Evolutionary conservation across 2,888 invertebrate genomes (phyloP).

Genomic region (Trissoscelio sp.): DNA sequence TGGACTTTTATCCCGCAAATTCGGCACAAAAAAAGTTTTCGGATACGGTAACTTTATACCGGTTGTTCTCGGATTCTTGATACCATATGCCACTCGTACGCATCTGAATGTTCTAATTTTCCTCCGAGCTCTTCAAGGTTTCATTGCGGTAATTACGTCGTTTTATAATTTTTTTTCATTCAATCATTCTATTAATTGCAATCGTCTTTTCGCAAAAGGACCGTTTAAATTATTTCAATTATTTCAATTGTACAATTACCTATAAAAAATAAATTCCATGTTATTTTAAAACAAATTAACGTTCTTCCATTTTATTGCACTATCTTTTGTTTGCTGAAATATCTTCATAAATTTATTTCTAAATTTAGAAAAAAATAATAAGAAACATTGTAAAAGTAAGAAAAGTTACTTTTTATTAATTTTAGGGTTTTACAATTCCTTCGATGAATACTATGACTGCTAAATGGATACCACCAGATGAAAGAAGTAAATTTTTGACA

Average conservation of each 20-base stretch:
- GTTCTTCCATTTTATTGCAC: neutral
- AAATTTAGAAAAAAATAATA: too few species aligned
- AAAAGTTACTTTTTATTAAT: too few species aligned
- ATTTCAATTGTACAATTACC: neutral
- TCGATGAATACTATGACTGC: constrained; percentile 92
- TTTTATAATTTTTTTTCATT: neutral
- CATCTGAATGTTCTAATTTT: constrained; percentile 85
- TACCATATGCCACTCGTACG: constrained; percentile 87
- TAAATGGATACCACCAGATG: constrained; percentile 92
- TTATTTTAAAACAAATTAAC: neutral
- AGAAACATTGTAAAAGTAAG: too few species aligned
- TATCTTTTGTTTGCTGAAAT: neutral
- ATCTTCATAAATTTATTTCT: too few species aligned
- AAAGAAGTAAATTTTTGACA: constrained; percentile 89
- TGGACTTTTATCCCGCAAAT: constrained; percentile 87
- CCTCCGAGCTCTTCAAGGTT: constrained; percentile 88
- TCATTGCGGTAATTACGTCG: constrained; percentile 85
- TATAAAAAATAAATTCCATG: neutral
- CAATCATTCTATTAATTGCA: neutral
- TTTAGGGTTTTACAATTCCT: constrained; percentile 88
- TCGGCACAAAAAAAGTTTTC: constrained; percentile 89
- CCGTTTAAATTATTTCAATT: neutral
- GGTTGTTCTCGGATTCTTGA: constrained; percentile 87
- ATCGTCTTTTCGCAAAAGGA: neutral
- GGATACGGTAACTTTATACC: constrained; percentile 88